Percentiles rank a stretch among this genome's conserved stretches.
Conservation (phyloP, 2,113 vertebrate genomes). For the Syngnathoides biaculeatus region DNA sequence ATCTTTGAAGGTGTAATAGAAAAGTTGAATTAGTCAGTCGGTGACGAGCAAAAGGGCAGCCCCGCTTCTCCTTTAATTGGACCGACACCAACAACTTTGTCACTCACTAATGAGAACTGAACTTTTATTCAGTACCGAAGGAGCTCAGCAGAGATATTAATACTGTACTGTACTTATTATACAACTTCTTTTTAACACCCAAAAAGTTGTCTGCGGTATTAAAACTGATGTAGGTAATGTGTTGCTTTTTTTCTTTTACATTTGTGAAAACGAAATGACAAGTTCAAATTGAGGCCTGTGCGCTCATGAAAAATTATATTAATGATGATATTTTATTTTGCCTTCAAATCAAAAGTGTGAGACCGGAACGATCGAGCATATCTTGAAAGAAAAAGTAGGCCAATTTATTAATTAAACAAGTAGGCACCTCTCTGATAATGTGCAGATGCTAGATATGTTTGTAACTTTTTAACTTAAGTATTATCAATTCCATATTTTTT, state of each 20-base stretch:
- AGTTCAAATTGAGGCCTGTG: background rate
- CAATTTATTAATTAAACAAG: too few relatives aligned
- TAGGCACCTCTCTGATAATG: too few relatives aligned
- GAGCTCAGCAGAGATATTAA: background rate
- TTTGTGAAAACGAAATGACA: background rate
- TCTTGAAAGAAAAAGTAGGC: too few relatives aligned
- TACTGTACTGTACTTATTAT: background rate
- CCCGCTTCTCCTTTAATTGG: conserved; percentile 60
- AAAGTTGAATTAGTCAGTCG: background rate
- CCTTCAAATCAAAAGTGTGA: too few relatives aligned
- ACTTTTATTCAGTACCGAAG: background rate
- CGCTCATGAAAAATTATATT: too few relatives aligned
- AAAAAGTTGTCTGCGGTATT: background rate
- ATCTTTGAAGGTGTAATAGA: background rate
- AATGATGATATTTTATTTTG: too few relatives aligned
- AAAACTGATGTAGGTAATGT: background rate
- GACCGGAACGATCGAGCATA: too few relatives aligned
- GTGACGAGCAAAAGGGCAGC: conserved; percentile 42
- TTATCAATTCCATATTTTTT: too few relatives aligned
- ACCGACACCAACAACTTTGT: conserved; percentile 4
- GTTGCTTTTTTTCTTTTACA: background rate
- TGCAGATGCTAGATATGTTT: too few relatives aligned
- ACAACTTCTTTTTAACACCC: background rate
- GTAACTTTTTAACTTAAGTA: too few relatives aligned
- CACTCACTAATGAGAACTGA: background rate